Conservation (phyloP, 2,888 invertebrate genomes). For the Acheta domesticus region DNA sequence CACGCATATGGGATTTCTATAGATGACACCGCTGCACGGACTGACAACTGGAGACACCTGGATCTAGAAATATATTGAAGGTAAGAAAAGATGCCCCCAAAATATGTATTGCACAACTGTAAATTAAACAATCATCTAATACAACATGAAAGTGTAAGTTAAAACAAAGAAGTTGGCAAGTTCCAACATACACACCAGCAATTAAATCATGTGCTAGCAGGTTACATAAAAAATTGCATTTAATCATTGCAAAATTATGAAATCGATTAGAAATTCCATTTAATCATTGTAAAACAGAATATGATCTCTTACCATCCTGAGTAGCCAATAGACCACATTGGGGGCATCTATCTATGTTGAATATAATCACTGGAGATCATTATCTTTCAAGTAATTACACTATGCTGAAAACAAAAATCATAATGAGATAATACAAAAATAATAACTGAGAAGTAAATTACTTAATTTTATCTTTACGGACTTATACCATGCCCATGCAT, state of each 20-base stretch:
- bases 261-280: too few species aligned
- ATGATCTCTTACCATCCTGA: conserved; percentile 70
- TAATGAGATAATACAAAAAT: not conserved
- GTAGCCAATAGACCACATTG: conserved; percentile 92
- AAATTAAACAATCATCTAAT: too few species aligned
- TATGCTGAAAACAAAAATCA: conserved; percentile 61
- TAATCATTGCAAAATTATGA: too few species aligned
- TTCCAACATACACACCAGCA: too few species aligned
- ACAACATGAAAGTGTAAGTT: too few species aligned
- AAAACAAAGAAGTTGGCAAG: too few species aligned
- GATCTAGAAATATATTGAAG: conserved; percentile 24
- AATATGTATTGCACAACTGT: too few species aligned
- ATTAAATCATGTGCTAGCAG: too few species aligned
- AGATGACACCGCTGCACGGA: conserved; percentile 86
- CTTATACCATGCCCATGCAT: too few species aligned
- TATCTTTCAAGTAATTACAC: conserved; percentile 88
- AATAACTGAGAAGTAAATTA: not conserved
- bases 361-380: conserved; percentile 98
- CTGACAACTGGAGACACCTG: conserved; percentile 88
- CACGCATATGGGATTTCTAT: conserved; percentile 98
- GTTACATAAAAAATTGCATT: too few species aligned
- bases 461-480: too few species aligned
- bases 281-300: not conserved
- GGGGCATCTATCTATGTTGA: conserved; percentile 95
- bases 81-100: not conserved